Percentiles rank a stretch among this genome's conserved stretches.
These are phyloP conservation scores for Myopa testacea DNA, from an alignment of 2,888 invertebrate species.

Conservation along the genomic window DNA sequence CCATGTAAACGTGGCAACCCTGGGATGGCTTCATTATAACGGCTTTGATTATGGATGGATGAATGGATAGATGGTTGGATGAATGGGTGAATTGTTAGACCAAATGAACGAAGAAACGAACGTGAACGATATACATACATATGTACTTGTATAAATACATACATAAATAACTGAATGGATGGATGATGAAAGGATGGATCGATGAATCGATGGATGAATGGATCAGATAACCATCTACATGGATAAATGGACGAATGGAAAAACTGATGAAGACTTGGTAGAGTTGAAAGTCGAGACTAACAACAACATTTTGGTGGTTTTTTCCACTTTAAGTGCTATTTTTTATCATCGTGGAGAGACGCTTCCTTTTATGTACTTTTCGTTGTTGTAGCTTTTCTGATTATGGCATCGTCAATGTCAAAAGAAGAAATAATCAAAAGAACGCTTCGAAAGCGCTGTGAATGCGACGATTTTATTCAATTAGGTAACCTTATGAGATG, in stretches of 20 bases:
- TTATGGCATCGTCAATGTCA: too few species aligned
- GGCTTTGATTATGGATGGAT: not conserved
- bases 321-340: not conserved
- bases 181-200: not conserved
- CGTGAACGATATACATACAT: not conserved
- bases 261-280: too few species aligned
- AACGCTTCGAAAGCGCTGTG: too few species aligned
- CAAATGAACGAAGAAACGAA: not conserved
- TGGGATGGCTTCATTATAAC: conserved; percentile 31
- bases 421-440: too few species aligned
- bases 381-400: too few species aligned
- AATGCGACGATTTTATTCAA: conserved; percentile 51
- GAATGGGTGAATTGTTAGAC: not conserved
- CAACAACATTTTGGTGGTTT: conserved; percentile 8
- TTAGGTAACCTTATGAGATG: conserved; percentile 46
- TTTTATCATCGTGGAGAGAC: not conserved
- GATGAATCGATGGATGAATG: not conserved
- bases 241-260: not conserved
- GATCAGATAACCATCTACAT: not conserved
- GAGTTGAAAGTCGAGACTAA: too few species aligned
- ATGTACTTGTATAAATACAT: not conserved
- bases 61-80: not conserved
- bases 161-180: not conserved
- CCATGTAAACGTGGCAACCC: not conserved
- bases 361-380: too few species aligned